phyloP scores from a whole-genome alignment of 2,888 invertebrate genomes.

The Colostygia pectinataria region DNA sequence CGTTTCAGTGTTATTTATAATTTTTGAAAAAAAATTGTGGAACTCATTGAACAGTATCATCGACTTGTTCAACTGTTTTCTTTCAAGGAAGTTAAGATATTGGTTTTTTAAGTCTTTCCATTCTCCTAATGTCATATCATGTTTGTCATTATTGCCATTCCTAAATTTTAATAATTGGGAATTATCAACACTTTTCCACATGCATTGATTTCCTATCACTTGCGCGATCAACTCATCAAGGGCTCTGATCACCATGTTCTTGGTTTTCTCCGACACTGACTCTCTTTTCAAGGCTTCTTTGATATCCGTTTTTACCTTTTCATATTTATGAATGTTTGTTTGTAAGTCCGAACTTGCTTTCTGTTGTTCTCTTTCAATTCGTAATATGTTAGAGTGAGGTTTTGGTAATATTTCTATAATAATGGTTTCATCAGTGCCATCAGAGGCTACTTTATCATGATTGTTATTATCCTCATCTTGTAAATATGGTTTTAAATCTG shows the following conservation, averaged over 20 bases:
- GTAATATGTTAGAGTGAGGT: not conserved
- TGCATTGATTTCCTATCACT: conserved; percentile 51
- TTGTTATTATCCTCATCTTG: conserved; percentile 47
- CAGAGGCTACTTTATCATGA: conserved; percentile 39
- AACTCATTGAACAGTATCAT: conserved; percentile 30
- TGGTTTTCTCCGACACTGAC: conserved; percentile 48
- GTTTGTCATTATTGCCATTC: conserved; percentile 16
- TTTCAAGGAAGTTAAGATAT: conserved; percentile 4
- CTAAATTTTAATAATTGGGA: not conserved
- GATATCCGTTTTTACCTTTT: conserved; percentile 52
- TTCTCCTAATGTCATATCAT: conserved; percentile 24
- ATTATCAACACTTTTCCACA: conserved; percentile 9
- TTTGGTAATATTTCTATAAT: conserved; percentile 54
- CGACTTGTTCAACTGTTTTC: not conserved
- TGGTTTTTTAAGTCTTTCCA: conserved; percentile 40
- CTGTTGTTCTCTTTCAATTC: not conserved
- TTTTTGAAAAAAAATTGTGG: conserved; percentile 42
- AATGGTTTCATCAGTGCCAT: conserved; percentile 52
- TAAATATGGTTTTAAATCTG: conserved; percentile 45
- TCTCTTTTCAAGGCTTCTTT: conserved; percentile 49
- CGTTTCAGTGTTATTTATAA: conserved; percentile 41
- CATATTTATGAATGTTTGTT: conserved; percentile 49
- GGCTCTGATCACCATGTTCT: conserved; percentile 46
- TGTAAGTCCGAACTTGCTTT: conserved; percentile 30
- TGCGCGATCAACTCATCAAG: conserved; percentile 56